Base-by-base conservation (phyloP, 2,113 vertebrate genomes). In the Prinia subflava region DNA sequence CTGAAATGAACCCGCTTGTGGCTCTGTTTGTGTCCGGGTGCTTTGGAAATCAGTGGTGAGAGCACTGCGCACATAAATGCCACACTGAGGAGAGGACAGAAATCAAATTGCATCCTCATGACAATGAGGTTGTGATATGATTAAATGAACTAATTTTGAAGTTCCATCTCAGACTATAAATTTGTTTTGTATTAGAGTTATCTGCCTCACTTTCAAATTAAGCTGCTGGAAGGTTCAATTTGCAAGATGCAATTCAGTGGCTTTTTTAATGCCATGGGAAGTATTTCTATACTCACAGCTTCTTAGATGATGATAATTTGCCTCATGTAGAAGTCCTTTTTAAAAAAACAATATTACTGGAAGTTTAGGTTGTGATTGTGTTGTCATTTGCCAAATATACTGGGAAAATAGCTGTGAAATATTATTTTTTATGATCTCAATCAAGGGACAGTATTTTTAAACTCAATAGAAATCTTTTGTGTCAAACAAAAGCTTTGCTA, bases 171-270 rank as follows among this genome's bases (percentile, higher is more conserved):
- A 76, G 77, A 35, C 41, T 41, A n/a, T 60, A 68, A 63, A 33
- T 13, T 69, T 79, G 31, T 73, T 83, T 85, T 70, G 84, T 75
- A 77, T 83, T 88, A 80, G 68, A 13, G 33, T 88, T 94, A 52
- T 92, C 93, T 83, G 74, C 94, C 53, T 83, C 53, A 8, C 83
- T 97, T 96, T 94, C 68, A 90, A 53, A 52, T 96, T 78, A 78
- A 91, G 86, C 64, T 91, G 69, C 90, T 95, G 79, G 75, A 92
- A 89, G 82, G 49, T 92, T 90, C 42, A 71, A 14, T 92, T 83
- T 87, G 55, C 50, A 56, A 68, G 81, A 87, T 55, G 57, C 64
- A 76, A n/a, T 79, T 92, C n/a, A 28, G 52, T 81, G 76, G 65
- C 41, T 64, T 49, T 68, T 92, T 60, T 56, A 86, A 53, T 87